Evolutionary conservation across 2,113 vertebrate genomes (phyloP), one percentile per base, ranked within the genome.

Genomic region (Phylloscopus trochiloides): DNA sequence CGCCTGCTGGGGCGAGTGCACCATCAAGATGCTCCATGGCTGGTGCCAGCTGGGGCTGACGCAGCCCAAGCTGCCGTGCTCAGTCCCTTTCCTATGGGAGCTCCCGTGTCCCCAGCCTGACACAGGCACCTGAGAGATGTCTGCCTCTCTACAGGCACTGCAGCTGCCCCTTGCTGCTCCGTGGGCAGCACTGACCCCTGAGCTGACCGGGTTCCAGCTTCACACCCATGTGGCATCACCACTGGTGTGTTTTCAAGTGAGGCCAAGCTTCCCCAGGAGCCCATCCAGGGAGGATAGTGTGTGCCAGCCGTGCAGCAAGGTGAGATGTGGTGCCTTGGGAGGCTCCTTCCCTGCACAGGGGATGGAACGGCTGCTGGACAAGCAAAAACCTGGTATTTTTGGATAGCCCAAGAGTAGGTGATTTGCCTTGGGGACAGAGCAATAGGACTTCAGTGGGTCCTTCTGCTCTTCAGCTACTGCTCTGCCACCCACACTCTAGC

Each of bases 181-280:
- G 0, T 10, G 73, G 74, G 91, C 63, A 80, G 48, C 50, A 34
- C 26, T 15, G 34, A 51, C 17, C 50, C 52, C 34, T 2, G 7
- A n/a, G 11, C 42, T 34, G 38, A 42, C 5, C 0, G 0, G 4
- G 9, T n/a, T 75, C 47, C 3, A 31, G 72, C 40, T 61, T 17
- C 51, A 47, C 67, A 70, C 15, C 43, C 61, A 32, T 6, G 14
- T 1, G 3, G 48, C 72, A 89, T 7, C 71, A 21, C 20, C 8
- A 5, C 18, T 0, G 40, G 2, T 19, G 34, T 3, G 3, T 31
- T 78, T 74, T 21, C 0, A 7, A 40, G 57, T 7, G 29, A 71
- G 76, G 18, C 6, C 31, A 40, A 36, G 63, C 17, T 40, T 51
- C 73, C 45, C 36, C 1, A 7, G 15, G 76, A 67, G 32, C 17